Base-by-base conservation (phyloP, 2,888 invertebrate genomes). In the Spodoptera exigua region DNA sequence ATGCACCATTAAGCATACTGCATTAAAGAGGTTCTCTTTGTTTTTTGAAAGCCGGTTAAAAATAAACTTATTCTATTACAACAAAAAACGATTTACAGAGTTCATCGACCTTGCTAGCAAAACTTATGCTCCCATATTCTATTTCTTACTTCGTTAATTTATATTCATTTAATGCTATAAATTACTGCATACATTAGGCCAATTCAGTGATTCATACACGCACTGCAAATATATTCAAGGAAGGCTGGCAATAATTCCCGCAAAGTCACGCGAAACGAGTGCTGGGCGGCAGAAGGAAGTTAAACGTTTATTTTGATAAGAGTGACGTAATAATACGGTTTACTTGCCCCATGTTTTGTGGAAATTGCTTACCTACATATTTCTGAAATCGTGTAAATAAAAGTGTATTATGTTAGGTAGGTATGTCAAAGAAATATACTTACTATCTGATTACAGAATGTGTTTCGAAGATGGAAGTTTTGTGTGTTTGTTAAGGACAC, bases 211-310 rank as follows among this genome's bases (percentile, higher is more conserved):
- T 62, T 63, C 67, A 75, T 72, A 72, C 64, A 75, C 78, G 72
- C 66, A 64, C 65, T 52, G 59, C 44, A 59, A 78, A 75, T 75
- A 59, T 75, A 78, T 78, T 69, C 79, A 65, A 61, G 76, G 76
- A 70, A 49, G 61, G 55, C 56, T 55, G 60, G 77, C 68, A 74
- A 76, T 81, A 79, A 72, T 67, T 75, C 64, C 51, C 66, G 55
- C 65, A 64, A 40, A 77, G 82, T 83, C 81, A 83, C 82, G 82
- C 82, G 67, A 83, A 72, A 77, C 63, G 71, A 74, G 73, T 71
- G 72, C 71, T 76, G 74, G 63, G 67, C 62, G 32, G 48, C 63
- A 27, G 52, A 58, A 63, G 79, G 82, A 80, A 83, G 70, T 56
- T 39, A 65, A 68, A 57, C 73, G 66, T 77, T 79, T 73, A 77